These are phyloP conservation scores for Melieria picta DNA, from an alignment of 2,888 invertebrate species.

Conservation along the genomic window DNA sequence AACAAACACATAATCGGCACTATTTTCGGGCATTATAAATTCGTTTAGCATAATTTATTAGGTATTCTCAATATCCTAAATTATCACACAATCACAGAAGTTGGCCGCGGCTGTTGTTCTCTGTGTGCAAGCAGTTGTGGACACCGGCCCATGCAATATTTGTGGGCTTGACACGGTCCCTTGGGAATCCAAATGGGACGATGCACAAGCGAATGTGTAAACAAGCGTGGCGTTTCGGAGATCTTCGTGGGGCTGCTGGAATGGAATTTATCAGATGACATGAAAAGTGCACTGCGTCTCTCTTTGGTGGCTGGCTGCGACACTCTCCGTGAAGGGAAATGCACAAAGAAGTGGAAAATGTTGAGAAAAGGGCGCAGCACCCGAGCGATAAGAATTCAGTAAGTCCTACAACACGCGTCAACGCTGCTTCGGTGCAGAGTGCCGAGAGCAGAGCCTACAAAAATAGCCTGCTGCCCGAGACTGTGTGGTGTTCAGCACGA, in stretches of 20 bases:
- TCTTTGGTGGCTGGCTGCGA: no score
- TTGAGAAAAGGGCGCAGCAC: no score
- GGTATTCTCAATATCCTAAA: slow-evolving; percentile 29
- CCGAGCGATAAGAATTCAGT: no score
- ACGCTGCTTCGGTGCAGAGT: no score
- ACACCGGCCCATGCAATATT: not conserved
- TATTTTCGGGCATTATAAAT: slow-evolving; percentile 9
- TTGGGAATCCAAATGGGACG: not conserved
- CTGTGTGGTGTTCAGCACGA: no score
- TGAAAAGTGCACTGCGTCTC: no score
- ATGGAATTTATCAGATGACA: no score
- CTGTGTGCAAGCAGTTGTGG: not conserved
- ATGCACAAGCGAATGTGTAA: not conserved
- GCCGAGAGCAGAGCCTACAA: no score
- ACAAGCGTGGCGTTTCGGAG: slow-evolving; percentile 19
- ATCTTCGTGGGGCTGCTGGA: not conserved
- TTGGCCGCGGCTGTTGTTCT: not conserved
- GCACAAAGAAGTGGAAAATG: no score
- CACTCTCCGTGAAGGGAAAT: no score
- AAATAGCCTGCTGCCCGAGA: no score
- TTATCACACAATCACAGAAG: slow-evolving; percentile 26
- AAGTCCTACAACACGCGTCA: no score
- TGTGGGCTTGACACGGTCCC: slow-evolving; percentile 16
- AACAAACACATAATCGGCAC: slow-evolving; percentile 6
- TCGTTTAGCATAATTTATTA: slow-evolving; percentile 30